Percentiles rank a stretch among this genome's conserved stretches.
These are phyloP conservation scores for Andrena marginata DNA, from an alignment of 2,888 invertebrate species.

Conservation along the genomic window DNA sequence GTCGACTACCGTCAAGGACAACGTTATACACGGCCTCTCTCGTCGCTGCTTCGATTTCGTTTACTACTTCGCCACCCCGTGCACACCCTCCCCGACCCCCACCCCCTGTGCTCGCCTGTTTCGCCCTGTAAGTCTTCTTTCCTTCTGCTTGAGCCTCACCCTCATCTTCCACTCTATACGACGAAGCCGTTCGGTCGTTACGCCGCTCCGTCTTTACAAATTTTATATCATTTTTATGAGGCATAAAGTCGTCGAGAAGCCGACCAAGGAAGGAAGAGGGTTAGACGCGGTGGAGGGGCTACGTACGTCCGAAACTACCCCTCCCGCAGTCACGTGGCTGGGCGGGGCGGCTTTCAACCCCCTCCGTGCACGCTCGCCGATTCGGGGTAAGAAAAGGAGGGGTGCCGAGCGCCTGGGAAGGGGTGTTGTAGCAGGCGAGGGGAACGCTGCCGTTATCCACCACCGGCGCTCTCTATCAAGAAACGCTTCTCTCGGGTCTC, in stretches of 20 bases:
- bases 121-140: slow-evolving; percentile 48
- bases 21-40: slow-evolving; percentile 47
- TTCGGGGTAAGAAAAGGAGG: slow-evolving; percentile 59
- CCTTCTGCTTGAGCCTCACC: slow-evolving; percentile 53
- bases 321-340: slow-evolving; percentile 79
- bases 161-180: slow-evolving; percentile 76
- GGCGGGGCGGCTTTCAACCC: slow-evolving; percentile 79
- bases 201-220: slow-evolving; percentile 83
- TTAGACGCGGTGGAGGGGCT: slow-evolving; percentile 52
- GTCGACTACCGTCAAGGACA: slow-evolving; percentile 70
- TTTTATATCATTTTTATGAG: slow-evolving; percentile 85
- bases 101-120: slow-evolving; percentile 31
- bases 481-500: slow-evolving; percentile 74
- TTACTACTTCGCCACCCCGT: slow-evolving; percentile 49
- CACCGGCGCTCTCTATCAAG: slow-evolving; percentile 71
- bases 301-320: slow-evolving; percentile 38
- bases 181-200: slow-evolving; percentile 82
- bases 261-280: slow-evolving; percentile 73
- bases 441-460: slow-evolving; percentile 35
- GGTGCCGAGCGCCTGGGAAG: slow-evolving; percentile 39
- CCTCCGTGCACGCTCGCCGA: slow-evolving; percentile 56
- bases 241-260: slow-evolving; percentile 84
- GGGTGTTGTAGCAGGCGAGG: slow-evolving; percentile 55
- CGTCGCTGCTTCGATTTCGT: slow-evolving; percentile 70
- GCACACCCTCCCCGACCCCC: slow-evolving; percentile 25